Evolutionary conservation across 2,888 invertebrate genomes (phyloP), one percentile per base, ranked within the genome.

Genomic region (Psylliodes chrysocephalus): DNA sequence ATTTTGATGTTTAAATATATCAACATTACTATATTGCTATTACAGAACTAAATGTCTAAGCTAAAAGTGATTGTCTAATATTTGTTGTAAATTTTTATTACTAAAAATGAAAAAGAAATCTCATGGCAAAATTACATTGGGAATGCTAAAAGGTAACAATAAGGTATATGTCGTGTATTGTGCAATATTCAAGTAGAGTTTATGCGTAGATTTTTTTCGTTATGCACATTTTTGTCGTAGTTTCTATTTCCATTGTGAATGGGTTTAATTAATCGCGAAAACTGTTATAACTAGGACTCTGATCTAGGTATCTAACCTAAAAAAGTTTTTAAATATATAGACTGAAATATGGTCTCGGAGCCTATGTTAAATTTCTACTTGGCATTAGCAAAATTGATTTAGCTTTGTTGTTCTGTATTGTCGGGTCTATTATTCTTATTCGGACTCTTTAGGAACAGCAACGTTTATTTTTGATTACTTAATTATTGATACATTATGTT

Each of bases 61-160:
- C 42, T 52, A 52, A 30, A 22, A 18, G 51, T 60, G 42, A 42
- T 53, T 60, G 52, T 44, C 57, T 33, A 53, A 22, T 53, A 53
- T 12, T 53, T 35, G 38, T 49, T 19, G 12, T 18, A 53, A 53
- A 14, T n/a, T 51, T 8, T 8, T 18, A 15, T 17, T 35, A 53
- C 18, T 38, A 22, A 55, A 59, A 55, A 77, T 77, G 76, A 75
- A 60, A 65, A 73, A 71, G 70, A 79, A 77, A 75, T 76, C 79
- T 66, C 74, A 73, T 73, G 77, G 78, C 76, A 82, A 82, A 80
- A 78, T 81, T 69, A 79, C 81, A 59, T 75, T 82, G 74, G 80
- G 80, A 73, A 81, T 81, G 81, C 71, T 82, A 73, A 82, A 81
- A 81, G 82, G 82, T 82, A 82, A 79, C 70, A 46, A 22, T 46